A percentile compares a stretch with the other conserved stretches of the same genome.
These are phyloP conservation scores for Megathymus violae DNA, from an alignment of 1,140 invertebrate species.

Conservation along the genomic window DNA sequence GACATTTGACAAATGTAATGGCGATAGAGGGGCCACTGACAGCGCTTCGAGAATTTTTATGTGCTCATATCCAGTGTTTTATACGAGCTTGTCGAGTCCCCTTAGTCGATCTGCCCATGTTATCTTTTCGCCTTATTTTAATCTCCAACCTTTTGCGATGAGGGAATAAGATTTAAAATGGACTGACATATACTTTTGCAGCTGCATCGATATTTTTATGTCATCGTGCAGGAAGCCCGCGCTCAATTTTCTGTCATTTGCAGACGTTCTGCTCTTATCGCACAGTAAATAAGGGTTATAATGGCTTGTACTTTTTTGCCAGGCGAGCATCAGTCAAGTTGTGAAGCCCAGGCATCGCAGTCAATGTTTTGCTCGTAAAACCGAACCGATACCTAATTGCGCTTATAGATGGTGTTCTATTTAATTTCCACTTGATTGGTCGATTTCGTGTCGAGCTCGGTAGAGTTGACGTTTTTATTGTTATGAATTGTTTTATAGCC, in stretches of 20 bases:
- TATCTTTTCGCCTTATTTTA: constrained; percentile 34
- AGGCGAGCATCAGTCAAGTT: constrained; percentile 12
- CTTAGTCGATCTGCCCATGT: constrained; percentile 53
- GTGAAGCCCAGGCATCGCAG: constrained; percentile 47
- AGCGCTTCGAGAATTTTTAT: constrained; percentile 80
- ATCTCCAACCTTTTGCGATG: constrained; percentile 15
- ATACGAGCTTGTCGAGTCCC: constrained; percentile 74
- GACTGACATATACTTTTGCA: constrained; percentile 16
- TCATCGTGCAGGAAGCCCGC: constrained; percentile 54
- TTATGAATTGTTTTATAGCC: constrained; percentile 69
- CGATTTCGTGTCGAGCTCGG: constrained; percentile 51
- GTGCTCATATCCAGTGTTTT: constrained; percentile 79
- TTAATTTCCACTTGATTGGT: constrained; percentile 75
- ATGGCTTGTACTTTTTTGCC: constrained; percentile 27
- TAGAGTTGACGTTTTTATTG: constrained; percentile 71
- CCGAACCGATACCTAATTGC: constrained; percentile 66
- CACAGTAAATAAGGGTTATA: constrained; percentile 43
- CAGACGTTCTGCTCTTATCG: too few relatives aligned
- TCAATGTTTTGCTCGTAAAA: constrained; percentile 76
- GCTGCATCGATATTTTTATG: constrained; percentile 49
- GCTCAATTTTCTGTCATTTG: constrained; percentile 29
- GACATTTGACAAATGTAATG: constrained; percentile 82
- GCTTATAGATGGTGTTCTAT: constrained; percentile 74
- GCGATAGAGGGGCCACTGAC: constrained; percentile 73
- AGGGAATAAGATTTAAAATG: constrained; percentile 42